Evolutionary conservation across 2,888 invertebrate genomes (phyloP).

Genomic region (Sinohyriopsis cumingii): DNA sequence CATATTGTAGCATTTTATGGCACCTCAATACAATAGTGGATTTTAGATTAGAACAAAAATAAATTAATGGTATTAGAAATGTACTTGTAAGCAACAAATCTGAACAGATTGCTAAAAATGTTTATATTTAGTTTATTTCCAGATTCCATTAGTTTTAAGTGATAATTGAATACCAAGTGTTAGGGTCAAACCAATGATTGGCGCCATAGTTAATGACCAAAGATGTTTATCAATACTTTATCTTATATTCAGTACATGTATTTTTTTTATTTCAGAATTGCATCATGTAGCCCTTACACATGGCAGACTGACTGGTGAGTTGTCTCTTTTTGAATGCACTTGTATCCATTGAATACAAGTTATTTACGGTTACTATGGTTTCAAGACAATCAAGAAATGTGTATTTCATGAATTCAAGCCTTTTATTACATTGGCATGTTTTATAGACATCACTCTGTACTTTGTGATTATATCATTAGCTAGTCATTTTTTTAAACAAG

Average conservation of each 20-base stretch:
- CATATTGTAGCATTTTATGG: too few relatives aligned
- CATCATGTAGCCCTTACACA: slow-evolving; percentile 68
- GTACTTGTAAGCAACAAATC: too few relatives aligned
- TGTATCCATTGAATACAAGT: too few relatives aligned
- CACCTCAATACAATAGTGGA: too few relatives aligned
- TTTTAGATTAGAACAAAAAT: too few relatives aligned
- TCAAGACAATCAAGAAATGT: too few relatives aligned
- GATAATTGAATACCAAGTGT: background rate
- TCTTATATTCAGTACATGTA: background rate
- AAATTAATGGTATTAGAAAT: too few relatives aligned
- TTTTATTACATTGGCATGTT: too few relatives aligned
- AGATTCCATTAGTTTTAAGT: background rate
- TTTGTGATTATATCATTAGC: background rate
- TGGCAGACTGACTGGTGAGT: slow-evolving; percentile 70
- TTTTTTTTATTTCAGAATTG: slow-evolving; percentile 58
- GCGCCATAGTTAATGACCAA: background rate
- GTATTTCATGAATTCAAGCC: too few relatives aligned
- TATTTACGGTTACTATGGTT: too few relatives aligned
- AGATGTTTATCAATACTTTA: background rate
- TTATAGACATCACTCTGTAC: too few relatives aligned
- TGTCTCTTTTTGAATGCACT: background rate
- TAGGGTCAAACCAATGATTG: too few relatives aligned
- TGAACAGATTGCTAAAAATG: background rate
- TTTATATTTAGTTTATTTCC: background rate
- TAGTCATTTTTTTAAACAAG: background rate